Conservation (phyloP, 2,113 vertebrate genomes). For the Oenanthe melanoleuca region DNA sequence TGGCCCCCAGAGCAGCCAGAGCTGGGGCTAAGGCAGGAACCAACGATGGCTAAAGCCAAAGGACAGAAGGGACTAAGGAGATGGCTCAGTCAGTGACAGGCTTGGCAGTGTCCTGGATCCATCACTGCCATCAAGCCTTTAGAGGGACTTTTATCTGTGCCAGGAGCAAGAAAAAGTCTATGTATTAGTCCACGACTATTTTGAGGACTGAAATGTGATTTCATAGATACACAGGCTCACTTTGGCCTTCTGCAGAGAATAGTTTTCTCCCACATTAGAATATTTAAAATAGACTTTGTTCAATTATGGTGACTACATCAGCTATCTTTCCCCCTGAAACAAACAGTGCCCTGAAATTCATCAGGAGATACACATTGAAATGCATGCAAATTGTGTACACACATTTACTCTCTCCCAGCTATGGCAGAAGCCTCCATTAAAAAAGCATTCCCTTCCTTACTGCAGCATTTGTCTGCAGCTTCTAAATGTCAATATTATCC, state of each 20-base stretch:
- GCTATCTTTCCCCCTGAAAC: background rate
- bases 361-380: background rate
- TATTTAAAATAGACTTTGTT: background rate
- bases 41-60: background rate
- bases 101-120: background rate
- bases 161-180: background rate
- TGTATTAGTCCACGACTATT: background rate
- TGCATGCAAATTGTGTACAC: constrained; percentile 47
- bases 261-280: background rate
- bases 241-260: background rate
- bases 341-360: constrained; percentile 14
- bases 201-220: background rate
- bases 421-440: constrained; percentile 49
- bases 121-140: background rate
- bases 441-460: constrained; percentile 54
- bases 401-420: background rate
- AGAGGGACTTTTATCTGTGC: background rate
- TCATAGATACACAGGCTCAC: background rate
- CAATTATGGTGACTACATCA: background rate
- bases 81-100: background rate
- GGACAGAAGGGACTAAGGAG: background rate
- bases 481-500: constrained; percentile 75
- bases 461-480: constrained; percentile 49
- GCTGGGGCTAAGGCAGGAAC: background rate
- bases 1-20: background rate